These are phyloP conservation scores for Polypedilum pembai DNA, from an alignment of 1,140 invertebrate genomes.

Conservation along the genomic window DNA sequence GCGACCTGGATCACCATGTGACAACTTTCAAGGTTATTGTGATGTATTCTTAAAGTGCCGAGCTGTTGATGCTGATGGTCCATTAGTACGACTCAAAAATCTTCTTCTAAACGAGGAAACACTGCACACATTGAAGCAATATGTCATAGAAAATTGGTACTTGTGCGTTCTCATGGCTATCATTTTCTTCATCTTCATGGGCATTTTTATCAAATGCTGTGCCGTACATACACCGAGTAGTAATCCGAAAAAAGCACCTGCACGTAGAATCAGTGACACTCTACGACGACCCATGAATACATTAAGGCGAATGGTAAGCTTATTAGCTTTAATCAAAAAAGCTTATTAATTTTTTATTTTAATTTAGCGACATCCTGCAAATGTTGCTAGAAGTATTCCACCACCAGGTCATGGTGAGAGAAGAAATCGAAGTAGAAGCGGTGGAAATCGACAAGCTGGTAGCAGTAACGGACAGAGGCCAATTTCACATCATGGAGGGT, in stretches of 20 bases:
- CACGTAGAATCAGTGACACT: conserved; percentile 77
- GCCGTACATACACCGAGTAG: conserved; percentile 97
- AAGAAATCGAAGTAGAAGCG: conserved; percentile 31
- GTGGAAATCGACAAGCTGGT: conserved; percentile 37
- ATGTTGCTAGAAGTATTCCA: conserved; percentile 49
- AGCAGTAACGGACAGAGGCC: conserved; percentile 45
- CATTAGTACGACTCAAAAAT: conserved; percentile 92
- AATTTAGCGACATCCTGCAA: conserved; percentile 46
- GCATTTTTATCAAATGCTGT: conserved; percentile 98
- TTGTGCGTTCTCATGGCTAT: conserved; percentile 87
- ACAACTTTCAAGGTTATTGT: conserved; percentile 97
- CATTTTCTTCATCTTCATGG: conserved; percentile 90
- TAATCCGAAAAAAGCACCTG: conserved; percentile 87
- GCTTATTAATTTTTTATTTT: conserved; percentile 30
- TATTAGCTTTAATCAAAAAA: conserved; percentile 28
- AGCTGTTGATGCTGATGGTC: conserved; percentile 96
- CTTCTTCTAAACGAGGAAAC: conserved; percentile 89
- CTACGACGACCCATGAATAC: conserved; percentile 82
- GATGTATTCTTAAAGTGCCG: conserved; percentile 97
- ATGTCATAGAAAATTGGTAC: conserved; percentile 96
- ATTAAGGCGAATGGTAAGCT: conserved; percentile 65
- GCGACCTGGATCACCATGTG: conserved; percentile 90
- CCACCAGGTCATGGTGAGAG: conserved; percentile 40
- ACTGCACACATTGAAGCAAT: conserved; percentile 73
- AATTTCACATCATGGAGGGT: conserved; percentile 35